These are phyloP conservation scores for Xestia xanthographa DNA, from an alignment of 2,888 invertebrate species.

Conservation along the genomic window DNA sequence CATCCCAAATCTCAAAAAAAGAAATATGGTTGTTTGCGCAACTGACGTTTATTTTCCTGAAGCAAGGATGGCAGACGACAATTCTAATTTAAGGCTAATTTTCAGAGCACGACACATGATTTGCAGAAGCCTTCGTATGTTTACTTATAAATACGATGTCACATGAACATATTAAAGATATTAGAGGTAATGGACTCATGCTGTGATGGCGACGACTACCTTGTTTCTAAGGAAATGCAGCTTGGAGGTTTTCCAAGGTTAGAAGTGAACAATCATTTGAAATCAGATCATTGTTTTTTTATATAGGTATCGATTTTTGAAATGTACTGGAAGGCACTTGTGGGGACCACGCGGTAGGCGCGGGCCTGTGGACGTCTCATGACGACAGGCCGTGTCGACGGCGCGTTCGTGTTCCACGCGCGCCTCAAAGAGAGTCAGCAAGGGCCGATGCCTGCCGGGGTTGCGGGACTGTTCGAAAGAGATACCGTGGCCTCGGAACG, in stretches of 20 bases:
- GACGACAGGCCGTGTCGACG: too few relatives aligned
- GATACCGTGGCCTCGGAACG: too few relatives aligned
- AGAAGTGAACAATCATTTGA: background rate
- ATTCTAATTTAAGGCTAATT: conserved; percentile 83
- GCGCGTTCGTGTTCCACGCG: too few relatives aligned
- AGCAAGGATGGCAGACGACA: conserved; percentile 72
- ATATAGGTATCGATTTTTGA: too few relatives aligned
- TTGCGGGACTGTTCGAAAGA: too few relatives aligned
- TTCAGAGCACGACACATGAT: conserved; percentile 77
- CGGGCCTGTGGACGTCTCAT: too few relatives aligned
- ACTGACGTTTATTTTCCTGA: conserved; percentile 56
- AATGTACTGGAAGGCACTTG: too few relatives aligned
- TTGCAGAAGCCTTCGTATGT: conserved; percentile 70
- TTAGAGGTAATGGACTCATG: conserved; percentile 44
- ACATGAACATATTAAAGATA: conserved; percentile 64
- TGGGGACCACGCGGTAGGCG: too few relatives aligned
- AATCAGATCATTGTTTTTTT: background rate
- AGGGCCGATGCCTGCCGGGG: too few relatives aligned
- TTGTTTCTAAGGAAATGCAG: conserved; percentile 53
- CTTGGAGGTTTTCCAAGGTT: conserved; percentile 21
- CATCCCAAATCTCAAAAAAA: conserved; percentile 12
- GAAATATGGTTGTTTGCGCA: conserved; percentile 36
- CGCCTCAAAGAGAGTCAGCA: too few relatives aligned
- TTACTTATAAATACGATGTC: conserved; percentile 72
- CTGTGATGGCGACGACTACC: conserved; percentile 26